A percentile compares a stretch with the other conserved stretches of the same genome.
Evolutionary conservation across 2,113 vertebrate genomes (phyloP).

Genomic region (Marmota monax): DNA sequence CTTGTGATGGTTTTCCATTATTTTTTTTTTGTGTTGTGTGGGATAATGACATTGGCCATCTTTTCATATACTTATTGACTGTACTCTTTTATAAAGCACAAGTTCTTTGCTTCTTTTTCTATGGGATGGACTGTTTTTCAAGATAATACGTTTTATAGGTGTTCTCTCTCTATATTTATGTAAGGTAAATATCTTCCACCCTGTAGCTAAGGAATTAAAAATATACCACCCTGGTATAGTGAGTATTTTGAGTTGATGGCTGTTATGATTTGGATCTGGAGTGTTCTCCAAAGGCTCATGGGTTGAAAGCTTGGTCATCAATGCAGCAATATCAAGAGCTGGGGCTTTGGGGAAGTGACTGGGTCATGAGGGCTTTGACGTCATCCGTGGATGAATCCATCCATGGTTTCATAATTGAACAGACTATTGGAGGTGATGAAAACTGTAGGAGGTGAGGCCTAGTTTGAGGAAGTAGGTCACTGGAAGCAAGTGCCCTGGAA

Average conservation of each 20-base stretch:
- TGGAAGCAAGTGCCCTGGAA: no score
- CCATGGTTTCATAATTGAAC: no score
- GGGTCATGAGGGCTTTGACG: no score
- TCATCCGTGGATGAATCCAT: no score
- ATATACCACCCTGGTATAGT: neutral
- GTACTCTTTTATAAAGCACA: neutral
- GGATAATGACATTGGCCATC: neutral
- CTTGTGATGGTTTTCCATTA: neutral
- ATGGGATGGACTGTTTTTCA: neutral
- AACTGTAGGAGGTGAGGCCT: no score
- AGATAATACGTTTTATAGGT: neutral
- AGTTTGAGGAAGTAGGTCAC: no score
- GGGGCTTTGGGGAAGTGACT: no score
- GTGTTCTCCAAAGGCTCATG: no score
- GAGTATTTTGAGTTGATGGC: neutral
- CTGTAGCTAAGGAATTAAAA: neutral
- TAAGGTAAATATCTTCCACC: neutral
- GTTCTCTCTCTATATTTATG: neutral
- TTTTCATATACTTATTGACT: neutral
- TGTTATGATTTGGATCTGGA: no score
- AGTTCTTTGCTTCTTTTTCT: neutral
- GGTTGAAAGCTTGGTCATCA: no score
- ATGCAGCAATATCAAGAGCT: no score
- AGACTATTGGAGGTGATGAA: no score
- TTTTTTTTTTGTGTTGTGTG: neutral